Conservation (phyloP, 1,140 invertebrate species). For the Frieseomelitta varia region DNA sequence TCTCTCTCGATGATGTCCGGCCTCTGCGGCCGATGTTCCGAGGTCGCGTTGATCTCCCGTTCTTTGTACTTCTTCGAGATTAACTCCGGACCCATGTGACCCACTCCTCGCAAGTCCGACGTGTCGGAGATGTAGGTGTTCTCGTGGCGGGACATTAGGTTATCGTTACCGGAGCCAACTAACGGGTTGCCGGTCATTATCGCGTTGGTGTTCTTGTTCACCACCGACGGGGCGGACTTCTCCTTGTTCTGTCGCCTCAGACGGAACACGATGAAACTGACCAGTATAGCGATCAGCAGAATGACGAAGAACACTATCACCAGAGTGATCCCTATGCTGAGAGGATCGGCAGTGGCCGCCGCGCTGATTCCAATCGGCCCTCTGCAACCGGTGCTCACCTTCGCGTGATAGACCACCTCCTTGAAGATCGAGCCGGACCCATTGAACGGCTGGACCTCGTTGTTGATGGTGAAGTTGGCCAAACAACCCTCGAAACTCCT, state of each 20-base stretch:
- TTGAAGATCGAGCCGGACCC: slow-evolving; percentile 91
- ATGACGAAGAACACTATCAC: slow-evolving; percentile 97
- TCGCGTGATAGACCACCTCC: slow-evolving; percentile 86
- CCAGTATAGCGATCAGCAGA: slow-evolving; percentile 92
- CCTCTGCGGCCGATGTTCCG: slow-evolving; percentile 87
- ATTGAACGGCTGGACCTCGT: slow-evolving; percentile 93
- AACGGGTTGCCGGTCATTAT: slow-evolving; percentile 76
- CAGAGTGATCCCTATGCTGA: slow-evolving; percentile 94
- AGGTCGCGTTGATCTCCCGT: slow-evolving; percentile 86
- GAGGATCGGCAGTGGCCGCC: slow-evolving; percentile 90
- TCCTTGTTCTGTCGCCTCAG: slow-evolving; percentile 92
- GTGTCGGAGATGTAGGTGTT: slow-evolving; percentile 80
- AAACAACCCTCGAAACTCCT: slow-evolving; percentile 93
- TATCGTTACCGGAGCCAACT: slow-evolving; percentile 71
- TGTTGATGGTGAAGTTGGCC: slow-evolving; percentile 93
- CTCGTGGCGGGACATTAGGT: slow-evolving; percentile 78
- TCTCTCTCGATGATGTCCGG: slow-evolving; percentile 97
- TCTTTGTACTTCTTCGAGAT: slow-evolving; percentile 95
- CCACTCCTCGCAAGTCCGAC: slow-evolving; percentile 83
- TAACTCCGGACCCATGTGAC: slow-evolving; percentile 90
- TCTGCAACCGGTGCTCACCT: slow-evolving; percentile 86
- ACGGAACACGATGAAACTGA: slow-evolving; percentile 94
- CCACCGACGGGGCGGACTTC: slow-evolving; percentile 83
- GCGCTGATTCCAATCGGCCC: slow-evolving; percentile 88
- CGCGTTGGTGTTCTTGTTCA: slow-evolving; percentile 77